Conservation (phyloP, 1,140 invertebrate species). For the Apolygus lucorum region DNA sequence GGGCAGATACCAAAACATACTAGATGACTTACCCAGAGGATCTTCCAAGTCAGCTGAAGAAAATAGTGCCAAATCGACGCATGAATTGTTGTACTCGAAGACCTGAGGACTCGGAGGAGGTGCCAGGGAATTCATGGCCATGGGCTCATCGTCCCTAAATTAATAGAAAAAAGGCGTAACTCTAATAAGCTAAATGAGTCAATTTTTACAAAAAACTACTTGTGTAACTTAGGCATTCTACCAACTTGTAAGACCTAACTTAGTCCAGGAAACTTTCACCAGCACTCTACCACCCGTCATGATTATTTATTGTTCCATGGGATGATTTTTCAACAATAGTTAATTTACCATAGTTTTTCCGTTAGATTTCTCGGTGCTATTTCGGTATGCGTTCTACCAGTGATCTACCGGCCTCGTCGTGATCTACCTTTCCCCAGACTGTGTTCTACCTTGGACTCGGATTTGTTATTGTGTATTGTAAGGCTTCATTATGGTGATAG, state of each 20-base stretch:
- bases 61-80: not conserved
- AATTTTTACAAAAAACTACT: not conserved
- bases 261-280: not conserved
- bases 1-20: not conserved
- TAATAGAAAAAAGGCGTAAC: not conserved
- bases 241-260: no score
- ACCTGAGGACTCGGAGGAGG: not conserved
- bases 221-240: no score
- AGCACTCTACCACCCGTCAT: not conserved
- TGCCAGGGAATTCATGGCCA: not conserved
- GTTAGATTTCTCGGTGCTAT: no score
- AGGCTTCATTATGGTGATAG: no score
- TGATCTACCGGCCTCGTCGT: no score
- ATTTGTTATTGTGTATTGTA: no score
- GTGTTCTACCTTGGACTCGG: no score
- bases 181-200: not conserved
- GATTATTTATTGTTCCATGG: not conserved
- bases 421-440: no score
- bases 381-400: no score
- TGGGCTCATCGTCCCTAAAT: not conserved
- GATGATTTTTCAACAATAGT: not conserved
- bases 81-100: not conserved
- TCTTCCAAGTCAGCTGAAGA: constrained; percentile 10
- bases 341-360: no score
- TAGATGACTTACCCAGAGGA: constrained; percentile 10